Evolutionary conservation across 92 coral and sea anemone species (phyloP).

Genomic region (Paramuricea clavata): DNA sequence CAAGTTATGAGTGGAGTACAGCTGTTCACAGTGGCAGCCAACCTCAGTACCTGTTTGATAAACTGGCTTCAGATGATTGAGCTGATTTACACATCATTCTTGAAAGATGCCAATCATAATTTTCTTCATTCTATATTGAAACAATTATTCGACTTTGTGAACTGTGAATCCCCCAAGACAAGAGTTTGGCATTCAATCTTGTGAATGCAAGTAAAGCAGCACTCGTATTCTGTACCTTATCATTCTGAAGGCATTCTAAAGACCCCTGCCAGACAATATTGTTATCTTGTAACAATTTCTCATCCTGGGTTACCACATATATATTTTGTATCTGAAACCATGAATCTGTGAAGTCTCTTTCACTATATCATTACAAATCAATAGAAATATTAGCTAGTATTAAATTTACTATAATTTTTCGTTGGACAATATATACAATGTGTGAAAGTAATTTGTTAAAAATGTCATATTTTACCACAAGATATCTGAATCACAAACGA

Average conservation of each 20-base stretch:
- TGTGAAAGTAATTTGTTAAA: too few relatives aligned
- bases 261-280: constrained; percentile 22
- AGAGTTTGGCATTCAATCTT: background rate
- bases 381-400: too few relatives aligned
- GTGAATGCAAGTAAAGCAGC: background rate
- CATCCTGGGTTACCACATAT: background rate
- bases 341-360: background rate
- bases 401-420: too few relatives aligned
- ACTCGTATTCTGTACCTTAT: background rate
- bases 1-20: too few relatives aligned
- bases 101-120: constrained; percentile 20
- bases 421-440: too few relatives aligned
- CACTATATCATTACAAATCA: background rate
- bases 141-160: too few relatives aligned
- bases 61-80: background rate
- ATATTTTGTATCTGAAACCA: background rate
- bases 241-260: constrained; percentile 11
- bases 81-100: background rate
- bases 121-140: background rate
- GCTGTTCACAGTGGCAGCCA: too few relatives aligned
- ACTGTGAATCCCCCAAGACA: background rate
- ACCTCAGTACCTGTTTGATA: background rate
- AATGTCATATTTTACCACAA: background rate
- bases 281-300: background rate
- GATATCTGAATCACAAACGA: constrained; percentile 54